Evolutionary conservation across 2,113 vertebrate species (phyloP).

Genomic region (Galeopterus variegatus): DNA sequence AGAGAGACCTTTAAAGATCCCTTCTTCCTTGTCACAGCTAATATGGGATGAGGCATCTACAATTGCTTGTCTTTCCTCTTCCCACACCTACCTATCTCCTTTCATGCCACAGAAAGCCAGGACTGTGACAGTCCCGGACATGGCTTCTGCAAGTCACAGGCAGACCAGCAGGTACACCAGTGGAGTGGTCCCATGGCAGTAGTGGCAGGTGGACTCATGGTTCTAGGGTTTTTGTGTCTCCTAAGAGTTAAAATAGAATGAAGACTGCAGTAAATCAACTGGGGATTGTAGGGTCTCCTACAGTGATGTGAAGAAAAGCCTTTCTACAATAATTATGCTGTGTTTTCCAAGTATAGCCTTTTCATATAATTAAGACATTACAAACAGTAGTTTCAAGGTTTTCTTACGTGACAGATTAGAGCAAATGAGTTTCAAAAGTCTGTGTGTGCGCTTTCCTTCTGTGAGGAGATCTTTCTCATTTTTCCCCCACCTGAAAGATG

Average conservation of each 20-base stretch:
- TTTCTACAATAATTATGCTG: neutral
- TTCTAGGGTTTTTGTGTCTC: neutral
- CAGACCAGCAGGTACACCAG: neutral
- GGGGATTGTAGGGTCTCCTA: neutral
- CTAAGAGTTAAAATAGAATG: too few species aligned
- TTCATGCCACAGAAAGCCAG: neutral
- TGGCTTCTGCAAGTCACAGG: neutral
- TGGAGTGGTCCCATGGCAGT: accelerated
- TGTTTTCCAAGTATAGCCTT: neutral
- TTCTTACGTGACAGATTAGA: neutral
- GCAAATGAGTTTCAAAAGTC: neutral
- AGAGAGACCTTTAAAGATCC: neutral
- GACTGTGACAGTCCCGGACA: neutral
- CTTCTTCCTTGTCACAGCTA: neutral
- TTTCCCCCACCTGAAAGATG: neutral
- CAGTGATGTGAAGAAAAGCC: neutral
- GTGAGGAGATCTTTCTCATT: neutral
- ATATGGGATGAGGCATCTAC: too few species aligned
- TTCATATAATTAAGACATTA: neutral
- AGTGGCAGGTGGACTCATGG: neutral
- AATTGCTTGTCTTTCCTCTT: neutral
- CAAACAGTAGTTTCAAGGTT: neutral
- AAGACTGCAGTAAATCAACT: neutral
- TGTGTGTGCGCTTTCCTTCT: neutral
- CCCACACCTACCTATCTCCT: neutral